phyloP scores from a whole-genome alignment of 2,113 vertebrate species.

The Cynopterus brachyotis region DNA sequence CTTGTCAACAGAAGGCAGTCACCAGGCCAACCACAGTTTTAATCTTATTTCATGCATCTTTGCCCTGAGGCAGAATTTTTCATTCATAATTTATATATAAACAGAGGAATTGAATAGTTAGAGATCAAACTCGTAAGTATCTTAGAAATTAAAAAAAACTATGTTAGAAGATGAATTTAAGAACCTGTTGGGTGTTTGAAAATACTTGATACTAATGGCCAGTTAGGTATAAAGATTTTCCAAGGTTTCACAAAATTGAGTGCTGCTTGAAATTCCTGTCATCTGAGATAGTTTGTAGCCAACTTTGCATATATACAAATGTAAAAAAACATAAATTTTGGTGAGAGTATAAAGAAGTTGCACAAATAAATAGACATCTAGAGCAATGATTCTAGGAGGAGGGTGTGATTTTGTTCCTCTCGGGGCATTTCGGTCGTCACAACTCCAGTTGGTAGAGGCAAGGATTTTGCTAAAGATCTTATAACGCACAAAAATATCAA shows the following conservation, averaged over 20 bases:
- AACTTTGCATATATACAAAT: background rate
- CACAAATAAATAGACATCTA: background rate
- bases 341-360: background rate
- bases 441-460: background rate
- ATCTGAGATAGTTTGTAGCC: background rate
- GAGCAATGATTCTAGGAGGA: background rate
- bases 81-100: slow-evolving; percentile 34
- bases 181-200: background rate
- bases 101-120: slow-evolving; percentile 3
- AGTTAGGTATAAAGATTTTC: slow-evolving; percentile 25
- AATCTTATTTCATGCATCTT: slow-evolving; percentile 55
- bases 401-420: background rate
- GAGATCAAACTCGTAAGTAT: background rate
- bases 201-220: background rate
- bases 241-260: background rate
- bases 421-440: background rate
- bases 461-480: background rate
- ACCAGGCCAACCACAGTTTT: slow-evolving; percentile 35
- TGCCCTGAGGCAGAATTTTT: slow-evolving; percentile 8
- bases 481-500: background rate
- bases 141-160: slow-evolving; percentile 44
- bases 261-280: background rate
- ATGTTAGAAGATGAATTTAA: background rate
- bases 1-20: slow-evolving; percentile 58
- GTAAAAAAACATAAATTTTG: background rate